Base-by-base conservation (phyloP, 2,113 vertebrate genomes). In the Spea bombifrons region DNA sequence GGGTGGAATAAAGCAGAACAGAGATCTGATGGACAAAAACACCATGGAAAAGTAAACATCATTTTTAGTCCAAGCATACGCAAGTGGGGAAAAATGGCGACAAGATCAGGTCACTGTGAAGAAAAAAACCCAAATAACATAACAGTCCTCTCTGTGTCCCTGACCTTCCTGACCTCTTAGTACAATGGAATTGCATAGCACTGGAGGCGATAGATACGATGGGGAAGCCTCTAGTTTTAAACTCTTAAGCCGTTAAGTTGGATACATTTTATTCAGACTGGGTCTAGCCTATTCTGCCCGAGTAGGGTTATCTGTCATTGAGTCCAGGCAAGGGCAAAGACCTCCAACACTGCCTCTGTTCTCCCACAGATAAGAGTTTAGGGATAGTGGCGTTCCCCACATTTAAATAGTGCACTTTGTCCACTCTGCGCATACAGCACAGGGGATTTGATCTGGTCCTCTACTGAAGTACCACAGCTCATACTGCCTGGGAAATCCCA, bases 151-250 rank as follows among this genome's bases (percentile, higher is more conserved):
- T 73, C 53, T 65, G 63, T 66, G 78, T 74, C 69, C 71, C 71
- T 47, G 30, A 78, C 49, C 5, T 30, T 55, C 49, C 69, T 80
- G 78, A 74, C 66, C 71, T 73, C 64, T 59, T 59, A n/a, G 57
- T 48, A 74, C 44, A 74, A 73, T 61, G 64, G 71, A 68, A 80
- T 80, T 80, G 78, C 78, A 80, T 80, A 80, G 78, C 53, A n/a
- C 52, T 80, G 48, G 78, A 73, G 52, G 68, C 47, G 61, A 15
- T 50, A 44, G 65, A 6, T 68, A 16, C 46, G 59, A 43, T 17
- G 55, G 64, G 65, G 65, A 74, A 61, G 50, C 49, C 49, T 79
- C 44, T 52, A 52, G 5, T 47, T 16, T 46, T 46, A 17, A 68
- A 76, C 55, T 5, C 66, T 65, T 5, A 15, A 63, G 7, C 8